Evolutionary conservation across 2,888 invertebrate species (phyloP), one percentile per base, ranked within the genome.

Genomic region (Chesias legatella): DNA sequence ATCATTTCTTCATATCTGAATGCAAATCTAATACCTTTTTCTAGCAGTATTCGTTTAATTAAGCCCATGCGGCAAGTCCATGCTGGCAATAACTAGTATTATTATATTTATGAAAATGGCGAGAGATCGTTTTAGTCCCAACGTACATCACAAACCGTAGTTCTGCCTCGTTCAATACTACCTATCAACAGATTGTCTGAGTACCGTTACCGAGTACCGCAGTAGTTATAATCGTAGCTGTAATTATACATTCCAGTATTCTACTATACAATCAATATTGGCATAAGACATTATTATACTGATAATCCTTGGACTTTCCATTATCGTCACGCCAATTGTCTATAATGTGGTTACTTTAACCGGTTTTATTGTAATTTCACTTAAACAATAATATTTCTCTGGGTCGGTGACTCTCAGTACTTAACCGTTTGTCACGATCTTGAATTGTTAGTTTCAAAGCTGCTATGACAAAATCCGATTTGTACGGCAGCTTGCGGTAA

Each of bases 271-370:
- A 17, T 17, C 13, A 42, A 27, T 26, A 26, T 31, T 29, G 11
- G 21, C 13, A 21, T 26, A 13, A 34, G n/a, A 24, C 34, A 34
- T 41, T 51, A 42, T 48, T 56, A 48, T 64, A 54, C 51, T 54
- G 57, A 52, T 61, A 66, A 63, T 63, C 59, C 56, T 60, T 60
- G 56, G 54, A 51, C 51, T 67, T 63, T 68, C 61, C 60, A 52
- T 39, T 43, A 46, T 36, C 53, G 55, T 54, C 48, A 46, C 43
- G 34, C 10, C 48, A 43, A 57, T 67, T 60, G 56, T 60, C 49
- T 40, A 43, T 51, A 23, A 41, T 33, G 38, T 43, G 52, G 44
- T 46, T 54, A 47, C 46, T 47, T 45, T 34, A 48, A 49, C 52
- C 43, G 47, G 58, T 56, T 49, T 38, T 37, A 44, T 54, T 34